Evolutionary conservation across 2,888 invertebrate species (phyloP).

Genomic region (Idaea biselata): DNA sequence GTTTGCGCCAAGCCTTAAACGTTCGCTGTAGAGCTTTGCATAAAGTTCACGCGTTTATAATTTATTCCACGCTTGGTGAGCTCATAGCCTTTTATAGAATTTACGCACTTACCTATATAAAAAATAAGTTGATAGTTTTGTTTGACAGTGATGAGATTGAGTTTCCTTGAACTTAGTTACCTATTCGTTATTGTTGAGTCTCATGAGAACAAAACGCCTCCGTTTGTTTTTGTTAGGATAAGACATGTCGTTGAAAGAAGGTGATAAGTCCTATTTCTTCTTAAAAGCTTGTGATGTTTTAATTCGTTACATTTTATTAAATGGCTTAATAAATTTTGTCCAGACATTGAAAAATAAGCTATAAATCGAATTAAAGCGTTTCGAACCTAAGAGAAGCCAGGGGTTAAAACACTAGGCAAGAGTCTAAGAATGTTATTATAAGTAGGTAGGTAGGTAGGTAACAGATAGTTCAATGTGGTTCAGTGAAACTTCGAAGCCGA

Average conservation of each 20-base stretch:
- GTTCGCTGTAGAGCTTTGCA: slow-evolving; percentile 54
- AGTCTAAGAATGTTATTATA: slow-evolving; percentile 44
- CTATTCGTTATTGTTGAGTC: slow-evolving; percentile 4
- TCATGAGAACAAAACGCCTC: background rate
- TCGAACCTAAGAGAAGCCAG: slow-evolving; percentile 46
- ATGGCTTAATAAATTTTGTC: no score
- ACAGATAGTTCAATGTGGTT: slow-evolving; percentile 30
- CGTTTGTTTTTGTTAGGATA: background rate
- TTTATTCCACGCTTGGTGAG: slow-evolving; percentile 76
- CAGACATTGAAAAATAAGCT: no score
- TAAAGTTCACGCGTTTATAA: slow-evolving; percentile 71
- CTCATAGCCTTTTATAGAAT: slow-evolving; percentile 76
- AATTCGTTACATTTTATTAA: no score
- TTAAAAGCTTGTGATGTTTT: no score
- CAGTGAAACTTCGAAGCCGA: slow-evolving; percentile 49
- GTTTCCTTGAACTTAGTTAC: slow-evolving; percentile 12
- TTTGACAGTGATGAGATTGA: slow-evolving; percentile 25
- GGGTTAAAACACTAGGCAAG: slow-evolving; percentile 34
- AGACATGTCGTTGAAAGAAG: background rate
- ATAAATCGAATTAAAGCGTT: background rate
- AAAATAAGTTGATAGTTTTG: slow-evolving; percentile 17
- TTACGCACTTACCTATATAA: slow-evolving; percentile 33
- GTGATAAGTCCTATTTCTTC: background rate
- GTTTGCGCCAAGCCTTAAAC: no score
- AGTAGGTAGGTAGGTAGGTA: slow-evolving; percentile 36